phyloP scores from a whole-genome alignment of 2,113 vertebrate species.

The Perognathus longimembris region DNA sequence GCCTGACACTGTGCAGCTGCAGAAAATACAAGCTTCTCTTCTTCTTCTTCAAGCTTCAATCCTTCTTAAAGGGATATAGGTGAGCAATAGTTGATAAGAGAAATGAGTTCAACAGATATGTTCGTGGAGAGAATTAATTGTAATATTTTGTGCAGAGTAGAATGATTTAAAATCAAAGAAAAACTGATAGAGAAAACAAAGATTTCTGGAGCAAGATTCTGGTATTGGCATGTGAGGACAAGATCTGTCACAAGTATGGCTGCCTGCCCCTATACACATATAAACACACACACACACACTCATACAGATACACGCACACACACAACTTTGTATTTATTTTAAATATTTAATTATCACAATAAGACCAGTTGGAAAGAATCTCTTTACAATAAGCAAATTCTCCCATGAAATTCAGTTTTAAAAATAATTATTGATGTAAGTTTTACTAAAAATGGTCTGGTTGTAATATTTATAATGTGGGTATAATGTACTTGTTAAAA shows the following conservation, averaged over 20 bases:
- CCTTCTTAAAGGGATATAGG: background rate
- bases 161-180: background rate
- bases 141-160: background rate
- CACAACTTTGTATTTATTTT: background rate
- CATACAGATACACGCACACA: rapidly evolving
- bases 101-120: background rate
- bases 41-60: background rate
- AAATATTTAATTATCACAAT: background rate
- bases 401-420: background rate
- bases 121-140: background rate
- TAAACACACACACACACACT: background rate
- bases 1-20: too few relatives aligned
- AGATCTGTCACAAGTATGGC: too few relatives aligned
- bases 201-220: background rate
- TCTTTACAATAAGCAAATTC: background rate
- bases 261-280: background rate
- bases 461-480: too few relatives aligned
- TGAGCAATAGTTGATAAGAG: background rate
- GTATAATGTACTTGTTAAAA: background rate
- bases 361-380: background rate
- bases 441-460: too few relatives aligned
- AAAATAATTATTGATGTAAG: too few relatives aligned
- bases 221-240: background rate
- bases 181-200: background rate
- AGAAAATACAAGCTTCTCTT: background rate